Evolutionary conservation across 2,888 invertebrate species (phyloP).

Genomic region (Clitarchus hookeri): DNA sequence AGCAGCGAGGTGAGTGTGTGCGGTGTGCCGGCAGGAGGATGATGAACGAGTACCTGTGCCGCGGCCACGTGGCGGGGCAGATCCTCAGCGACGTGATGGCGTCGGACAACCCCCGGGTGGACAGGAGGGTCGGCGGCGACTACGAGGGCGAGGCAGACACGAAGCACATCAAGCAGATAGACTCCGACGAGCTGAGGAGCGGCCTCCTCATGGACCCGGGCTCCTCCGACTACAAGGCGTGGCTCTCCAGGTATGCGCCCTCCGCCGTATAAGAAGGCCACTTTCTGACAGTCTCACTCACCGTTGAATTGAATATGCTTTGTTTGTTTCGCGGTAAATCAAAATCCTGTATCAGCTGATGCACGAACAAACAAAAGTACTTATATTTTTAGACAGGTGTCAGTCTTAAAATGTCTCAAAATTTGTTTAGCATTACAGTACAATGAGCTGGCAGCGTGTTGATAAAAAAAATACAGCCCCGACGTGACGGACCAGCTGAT

Average conservation of each 20-base stretch:
- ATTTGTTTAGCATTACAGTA: no score
- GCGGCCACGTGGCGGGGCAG: conserved; percentile 74
- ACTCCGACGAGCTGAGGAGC: conserved; percentile 55
- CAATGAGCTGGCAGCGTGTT: no score
- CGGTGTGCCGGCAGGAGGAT: conserved; percentile 61
- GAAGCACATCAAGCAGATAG: conserved; percentile 43
- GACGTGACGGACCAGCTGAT: no score
- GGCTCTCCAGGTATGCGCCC: conserved; percentile 68
- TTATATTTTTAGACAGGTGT: no score
- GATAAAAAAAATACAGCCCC: no score
- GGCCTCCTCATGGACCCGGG: conserved; percentile 69
- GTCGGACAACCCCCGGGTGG: conserved; percentile 25
- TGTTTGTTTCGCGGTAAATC: no score
- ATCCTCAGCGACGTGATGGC: conserved; percentile 66
- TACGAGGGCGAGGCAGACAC: background rate
- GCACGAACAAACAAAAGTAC: no score
- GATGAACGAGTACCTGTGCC: conserved; percentile 79
- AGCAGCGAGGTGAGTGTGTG: background rate
- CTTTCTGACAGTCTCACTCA: no score
- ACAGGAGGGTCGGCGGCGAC: conserved; percentile 18
- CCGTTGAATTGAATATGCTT: no score
- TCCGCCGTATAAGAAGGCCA: no score
- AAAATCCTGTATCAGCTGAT: no score
- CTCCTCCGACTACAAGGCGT: conserved; percentile 72
- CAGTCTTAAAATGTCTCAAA: no score